Evolutionary conservation across 2,797 vertebrate species (phyloP).

Genomic region (Scomberomorus guttatus): DNA sequence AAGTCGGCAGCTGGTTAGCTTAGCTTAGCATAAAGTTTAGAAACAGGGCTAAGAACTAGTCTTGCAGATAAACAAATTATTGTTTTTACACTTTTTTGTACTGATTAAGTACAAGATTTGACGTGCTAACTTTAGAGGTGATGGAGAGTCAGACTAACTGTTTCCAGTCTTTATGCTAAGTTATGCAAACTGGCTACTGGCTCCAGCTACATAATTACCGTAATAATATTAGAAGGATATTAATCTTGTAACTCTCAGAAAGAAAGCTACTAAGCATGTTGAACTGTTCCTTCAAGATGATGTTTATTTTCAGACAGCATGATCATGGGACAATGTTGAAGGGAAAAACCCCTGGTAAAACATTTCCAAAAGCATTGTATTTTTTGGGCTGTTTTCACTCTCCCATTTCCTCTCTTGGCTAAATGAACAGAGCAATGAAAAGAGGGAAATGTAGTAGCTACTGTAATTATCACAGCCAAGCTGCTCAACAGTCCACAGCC

Average conservation of each 20-base stretch:
- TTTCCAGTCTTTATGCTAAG: not conserved
- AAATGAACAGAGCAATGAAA: constrained; percentile 37
- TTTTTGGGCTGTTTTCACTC: constrained; percentile 13
- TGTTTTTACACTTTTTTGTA: not conserved
- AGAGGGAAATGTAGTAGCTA: constrained; percentile 15
- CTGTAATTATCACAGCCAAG: constrained; percentile 39
- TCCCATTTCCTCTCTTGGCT: constrained; percentile 41
- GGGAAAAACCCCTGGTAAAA: constrained; percentile 12
- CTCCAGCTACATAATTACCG: not conserved
- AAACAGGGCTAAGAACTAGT: not conserved
- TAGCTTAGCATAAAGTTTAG: not conserved
- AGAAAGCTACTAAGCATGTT: not conserved
- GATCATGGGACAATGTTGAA: not conserved
- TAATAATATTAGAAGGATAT: not conserved
- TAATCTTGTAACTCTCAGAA: not conserved
- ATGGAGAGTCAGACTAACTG: not conserved
- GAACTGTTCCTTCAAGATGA: not conserved
- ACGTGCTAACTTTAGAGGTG: not conserved
- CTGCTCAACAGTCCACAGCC: constrained; percentile 39
- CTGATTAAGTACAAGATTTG: not conserved
- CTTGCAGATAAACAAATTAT: not conserved
- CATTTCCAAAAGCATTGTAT: constrained; percentile 1
- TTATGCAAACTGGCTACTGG: too few species aligned
- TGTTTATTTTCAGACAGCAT: not conserved
- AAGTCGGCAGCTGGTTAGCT: not conserved